These are phyloP conservation scores for Callospermophilus lateralis DNA, from an alignment of 2,113 vertebrate genomes.

Conservation along the genomic window DNA sequence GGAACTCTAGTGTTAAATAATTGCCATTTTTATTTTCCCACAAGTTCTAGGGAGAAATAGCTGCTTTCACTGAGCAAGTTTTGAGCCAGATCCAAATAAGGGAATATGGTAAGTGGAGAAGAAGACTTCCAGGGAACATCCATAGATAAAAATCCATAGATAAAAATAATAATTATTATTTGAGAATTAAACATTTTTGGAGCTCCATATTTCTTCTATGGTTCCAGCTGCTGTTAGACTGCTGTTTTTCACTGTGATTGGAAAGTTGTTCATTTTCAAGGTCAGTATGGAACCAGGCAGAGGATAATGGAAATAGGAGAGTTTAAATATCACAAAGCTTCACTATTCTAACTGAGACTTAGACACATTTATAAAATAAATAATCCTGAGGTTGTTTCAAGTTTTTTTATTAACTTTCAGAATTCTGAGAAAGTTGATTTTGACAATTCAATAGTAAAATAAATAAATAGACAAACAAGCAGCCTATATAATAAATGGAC, in stretches of 20 bases:
- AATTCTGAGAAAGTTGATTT: not conserved
- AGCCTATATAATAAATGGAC: not conserved
- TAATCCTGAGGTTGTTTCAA: not conserved
- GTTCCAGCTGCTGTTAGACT: not conserved
- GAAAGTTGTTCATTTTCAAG: not conserved
- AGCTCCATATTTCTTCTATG: not conserved
- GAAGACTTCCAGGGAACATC: not conserved
- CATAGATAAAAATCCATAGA: too few relatives aligned
- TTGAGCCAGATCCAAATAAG: not conserved
- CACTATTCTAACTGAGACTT: not conserved
- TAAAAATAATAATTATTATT: not conserved
- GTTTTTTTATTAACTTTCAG: not conserved
- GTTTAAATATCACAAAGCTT: not conserved
- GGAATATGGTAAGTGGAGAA: not conserved
- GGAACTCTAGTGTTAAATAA: not conserved
- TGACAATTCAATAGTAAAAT: not conserved
- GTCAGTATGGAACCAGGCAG: not conserved
- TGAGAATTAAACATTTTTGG: not conserved
- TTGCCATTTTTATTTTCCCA: not conserved
- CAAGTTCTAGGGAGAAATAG: not conserved
- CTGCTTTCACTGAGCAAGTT: not conserved
- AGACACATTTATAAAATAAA: not conserved
- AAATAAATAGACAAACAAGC: not conserved
- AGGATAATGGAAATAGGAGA: not conserved
- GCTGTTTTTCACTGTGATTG: not conserved